phyloP scores from a whole-genome alignment of 2,797 vertebrate genomes.

The Myotis myotis region DNA sequence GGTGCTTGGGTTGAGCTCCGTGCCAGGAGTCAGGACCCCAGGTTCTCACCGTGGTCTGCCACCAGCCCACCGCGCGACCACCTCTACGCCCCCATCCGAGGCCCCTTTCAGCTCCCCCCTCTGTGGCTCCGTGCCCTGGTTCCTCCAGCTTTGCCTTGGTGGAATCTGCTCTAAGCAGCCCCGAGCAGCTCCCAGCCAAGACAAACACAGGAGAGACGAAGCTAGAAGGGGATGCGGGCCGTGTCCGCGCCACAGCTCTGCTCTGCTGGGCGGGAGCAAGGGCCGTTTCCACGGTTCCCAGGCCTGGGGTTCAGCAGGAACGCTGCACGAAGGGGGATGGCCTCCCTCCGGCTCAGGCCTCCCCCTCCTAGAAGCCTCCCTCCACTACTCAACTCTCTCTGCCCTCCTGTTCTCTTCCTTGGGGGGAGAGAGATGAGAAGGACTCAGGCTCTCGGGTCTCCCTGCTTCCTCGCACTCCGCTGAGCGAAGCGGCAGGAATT shows the following conservation, averaged over 20 bases:
- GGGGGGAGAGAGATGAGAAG: background rate
- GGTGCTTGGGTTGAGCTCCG: background rate
- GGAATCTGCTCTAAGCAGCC: slow-evolving; percentile 37
- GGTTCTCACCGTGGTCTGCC: background rate
- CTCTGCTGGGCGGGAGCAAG: background rate
- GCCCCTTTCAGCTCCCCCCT: slow-evolving; percentile 17
- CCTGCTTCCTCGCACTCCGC: background rate
- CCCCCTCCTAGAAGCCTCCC: background rate
- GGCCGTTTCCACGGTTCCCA: background rate
- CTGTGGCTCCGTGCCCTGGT: background rate
- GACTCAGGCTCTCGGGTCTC: background rate
- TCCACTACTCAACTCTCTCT: background rate
- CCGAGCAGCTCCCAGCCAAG: slow-evolving; percentile 52
- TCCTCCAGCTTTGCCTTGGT: slow-evolving; percentile 40
- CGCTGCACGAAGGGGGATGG: fast-evolving
- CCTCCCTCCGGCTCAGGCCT: background rate
- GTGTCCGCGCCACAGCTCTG: background rate
- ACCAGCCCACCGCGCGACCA: background rate
- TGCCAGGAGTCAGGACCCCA: background rate
- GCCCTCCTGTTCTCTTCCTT: background rate
- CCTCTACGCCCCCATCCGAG: background rate
- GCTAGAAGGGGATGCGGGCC: background rate
- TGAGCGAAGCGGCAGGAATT: background rate
- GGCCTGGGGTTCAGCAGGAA: background rate
- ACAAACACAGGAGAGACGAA: slow-evolving; percentile 44